phyloP scores from a whole-genome alignment of 2,113 vertebrate genomes.

The Pygathrix nemaeus region DNA sequence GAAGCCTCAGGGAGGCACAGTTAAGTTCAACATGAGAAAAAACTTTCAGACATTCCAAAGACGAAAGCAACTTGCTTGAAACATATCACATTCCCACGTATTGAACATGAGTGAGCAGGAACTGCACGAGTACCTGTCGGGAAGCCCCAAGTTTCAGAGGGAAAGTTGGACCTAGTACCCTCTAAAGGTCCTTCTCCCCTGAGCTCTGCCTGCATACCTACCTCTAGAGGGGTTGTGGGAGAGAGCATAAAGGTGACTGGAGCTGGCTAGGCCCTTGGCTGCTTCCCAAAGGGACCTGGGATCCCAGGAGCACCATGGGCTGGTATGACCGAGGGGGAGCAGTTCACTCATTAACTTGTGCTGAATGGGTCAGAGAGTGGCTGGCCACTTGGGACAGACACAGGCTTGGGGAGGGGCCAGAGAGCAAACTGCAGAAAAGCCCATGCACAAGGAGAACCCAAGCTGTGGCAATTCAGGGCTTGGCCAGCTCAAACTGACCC shows the following conservation, averaged over 20 bases:
- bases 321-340: background rate
- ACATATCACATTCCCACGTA: background rate
- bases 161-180: background rate
- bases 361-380: constrained; percentile 56
- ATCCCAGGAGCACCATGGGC: constrained; percentile 48
- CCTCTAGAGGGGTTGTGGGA: background rate
- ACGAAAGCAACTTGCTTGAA: constrained; percentile 36
- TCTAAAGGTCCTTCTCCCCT: background rate
- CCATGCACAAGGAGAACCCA: background rate
- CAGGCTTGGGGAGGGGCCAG: constrained; percentile 2
- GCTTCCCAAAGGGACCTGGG: constrained; percentile 22
- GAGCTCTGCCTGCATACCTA: background rate
- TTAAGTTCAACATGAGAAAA: background rate
- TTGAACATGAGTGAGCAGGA: background rate
- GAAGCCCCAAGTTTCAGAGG: background rate
- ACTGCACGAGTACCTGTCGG: background rate
- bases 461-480: background rate
- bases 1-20: background rate
- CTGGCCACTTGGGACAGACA: background rate
- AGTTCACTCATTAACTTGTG: constrained; percentile 74
- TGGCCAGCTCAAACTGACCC: background rate
- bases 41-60: background rate
- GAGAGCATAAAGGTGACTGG: constrained; percentile 5
- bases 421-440: background rate
- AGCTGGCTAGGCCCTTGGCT: background rate